Conservation (phyloP, 1,140 invertebrate species). For the Trinorchestia longiramus region DNA sequence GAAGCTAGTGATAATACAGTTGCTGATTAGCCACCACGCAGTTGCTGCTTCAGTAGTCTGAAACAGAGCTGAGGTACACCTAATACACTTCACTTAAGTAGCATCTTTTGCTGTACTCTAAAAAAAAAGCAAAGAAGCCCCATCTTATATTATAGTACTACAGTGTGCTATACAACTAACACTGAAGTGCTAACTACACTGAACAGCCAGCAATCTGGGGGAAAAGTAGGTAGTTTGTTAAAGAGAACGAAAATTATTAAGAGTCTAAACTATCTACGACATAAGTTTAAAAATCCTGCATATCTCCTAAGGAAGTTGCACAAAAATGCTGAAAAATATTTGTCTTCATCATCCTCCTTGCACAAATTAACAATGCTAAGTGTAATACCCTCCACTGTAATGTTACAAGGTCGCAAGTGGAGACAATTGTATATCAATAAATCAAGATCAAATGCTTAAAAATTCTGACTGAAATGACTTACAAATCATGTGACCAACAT, state of each 20-base stretch:
- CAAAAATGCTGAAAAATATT: background rate
- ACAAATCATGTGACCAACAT: background rate
- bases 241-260: background rate
- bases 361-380: background rate
- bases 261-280: background rate
- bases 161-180: background rate
- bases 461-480: background rate
- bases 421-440: background rate
- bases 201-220: no score
- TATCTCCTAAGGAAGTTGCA: background rate
- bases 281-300: background rate
- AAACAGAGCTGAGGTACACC: background rate
- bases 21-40: background rate
- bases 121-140: background rate
- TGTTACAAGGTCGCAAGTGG: background rate
- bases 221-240: background rate
- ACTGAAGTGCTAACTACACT: background rate
- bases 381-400: background rate
- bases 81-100: no score
- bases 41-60: background rate
- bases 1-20: background rate
- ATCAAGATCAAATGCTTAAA: background rate
- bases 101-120: background rate
- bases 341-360: no score
- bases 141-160: background rate